phyloP scores from a whole-genome alignment of 2,797 vertebrate species.

The Acestrorhynchus altus region DNA sequence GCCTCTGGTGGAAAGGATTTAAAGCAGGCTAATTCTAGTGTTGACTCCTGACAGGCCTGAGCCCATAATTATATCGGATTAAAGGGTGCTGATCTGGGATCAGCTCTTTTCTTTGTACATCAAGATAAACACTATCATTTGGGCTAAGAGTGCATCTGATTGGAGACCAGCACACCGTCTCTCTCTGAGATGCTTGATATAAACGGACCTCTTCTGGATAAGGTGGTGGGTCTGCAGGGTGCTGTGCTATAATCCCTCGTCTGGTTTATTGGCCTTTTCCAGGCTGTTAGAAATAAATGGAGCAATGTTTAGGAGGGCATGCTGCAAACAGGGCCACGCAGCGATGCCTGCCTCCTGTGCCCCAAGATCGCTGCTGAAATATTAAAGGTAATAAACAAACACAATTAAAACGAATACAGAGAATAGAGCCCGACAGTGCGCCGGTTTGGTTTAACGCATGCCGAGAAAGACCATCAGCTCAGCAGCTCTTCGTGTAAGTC shows the following conservation, averaged over 20 bases:
- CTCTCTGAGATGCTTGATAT: background rate
- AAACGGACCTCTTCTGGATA: conserved; percentile 20
- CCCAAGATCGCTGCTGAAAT: conserved; percentile 67
- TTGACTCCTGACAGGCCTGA: conserved; percentile 43
- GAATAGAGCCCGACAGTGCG: conserved; percentile 1
- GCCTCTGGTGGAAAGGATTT: conserved; percentile 48
- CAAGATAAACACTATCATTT: background rate
- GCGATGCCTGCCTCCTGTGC: conserved; percentile 51
- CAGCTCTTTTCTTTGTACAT: background rate
- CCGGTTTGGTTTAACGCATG: conserved; percentile 9
- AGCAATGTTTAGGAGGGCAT: conserved; percentile 60
- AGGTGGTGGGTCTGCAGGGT: conserved; percentile 24
- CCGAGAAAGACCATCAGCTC: conserved; percentile 18
- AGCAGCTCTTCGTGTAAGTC: conserved; percentile 8
- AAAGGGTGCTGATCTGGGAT: conserved; percentile 15
- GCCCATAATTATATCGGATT: conserved; percentile 34
- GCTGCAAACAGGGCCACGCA: conserved; percentile 56
- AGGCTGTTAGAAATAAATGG: conserved; percentile 59
- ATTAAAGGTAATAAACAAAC: conserved; percentile 68
- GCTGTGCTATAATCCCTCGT: conserved; percentile 26
- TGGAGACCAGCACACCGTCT: background rate
- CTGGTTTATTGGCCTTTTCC: conserved; percentile 50
- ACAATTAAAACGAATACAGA: conserved; percentile 10
- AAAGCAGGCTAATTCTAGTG: conserved; percentile 41
- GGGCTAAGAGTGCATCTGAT: conserved; percentile 11